These are phyloP conservation scores for Acanthaster planci DNA, from an alignment of 35 echinoderm and acorn worm species.

Conservation along the genomic window DNA sequence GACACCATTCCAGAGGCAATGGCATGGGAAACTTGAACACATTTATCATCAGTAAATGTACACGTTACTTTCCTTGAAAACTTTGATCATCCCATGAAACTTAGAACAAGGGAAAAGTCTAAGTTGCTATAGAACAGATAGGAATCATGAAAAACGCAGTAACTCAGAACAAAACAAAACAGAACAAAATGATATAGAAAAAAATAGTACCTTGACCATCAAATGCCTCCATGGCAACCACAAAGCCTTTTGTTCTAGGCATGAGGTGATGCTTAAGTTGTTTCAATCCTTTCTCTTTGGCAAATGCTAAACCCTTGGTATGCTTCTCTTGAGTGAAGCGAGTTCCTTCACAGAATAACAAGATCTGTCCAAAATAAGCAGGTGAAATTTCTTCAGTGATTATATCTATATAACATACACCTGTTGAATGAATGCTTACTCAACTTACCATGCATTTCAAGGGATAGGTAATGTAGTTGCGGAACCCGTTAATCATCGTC, in stretches of 20 bases:
- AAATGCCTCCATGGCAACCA: slow-evolving; percentile 58
- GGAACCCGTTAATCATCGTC: slow-evolving; percentile 53
- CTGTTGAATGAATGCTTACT: too few species aligned
- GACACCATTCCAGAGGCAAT: too few species aligned
- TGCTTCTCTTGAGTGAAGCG: slow-evolving; percentile 78
- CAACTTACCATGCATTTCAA: slow-evolving; percentile 33
- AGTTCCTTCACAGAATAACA: slow-evolving; percentile 88
- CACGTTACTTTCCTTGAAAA: too few species aligned
- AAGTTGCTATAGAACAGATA: too few species aligned
- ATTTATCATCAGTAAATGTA: too few species aligned
- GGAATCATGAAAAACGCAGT: too few species aligned
- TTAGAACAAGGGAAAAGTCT: too few species aligned
- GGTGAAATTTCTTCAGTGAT: not conserved
- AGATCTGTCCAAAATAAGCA: slow-evolving; percentile 46
- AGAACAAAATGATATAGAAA: not conserved
- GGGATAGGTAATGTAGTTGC: slow-evolving; percentile 37
- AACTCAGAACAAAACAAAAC: too few species aligned
- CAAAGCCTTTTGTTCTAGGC: slow-evolving; percentile 84
- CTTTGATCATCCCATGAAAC: too few species aligned
- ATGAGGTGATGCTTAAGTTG: slow-evolving; percentile 68
- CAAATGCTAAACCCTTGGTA: slow-evolving; percentile 62
- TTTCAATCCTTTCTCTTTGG: slow-evolving; percentile 61
- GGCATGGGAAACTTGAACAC: too few species aligned
- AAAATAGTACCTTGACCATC: slow-evolving; percentile 58
- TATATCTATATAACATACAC: too few species aligned